Conservation (phyloP, 2,888 invertebrate genomes). For the Leptogaster cylindrica region DNA sequence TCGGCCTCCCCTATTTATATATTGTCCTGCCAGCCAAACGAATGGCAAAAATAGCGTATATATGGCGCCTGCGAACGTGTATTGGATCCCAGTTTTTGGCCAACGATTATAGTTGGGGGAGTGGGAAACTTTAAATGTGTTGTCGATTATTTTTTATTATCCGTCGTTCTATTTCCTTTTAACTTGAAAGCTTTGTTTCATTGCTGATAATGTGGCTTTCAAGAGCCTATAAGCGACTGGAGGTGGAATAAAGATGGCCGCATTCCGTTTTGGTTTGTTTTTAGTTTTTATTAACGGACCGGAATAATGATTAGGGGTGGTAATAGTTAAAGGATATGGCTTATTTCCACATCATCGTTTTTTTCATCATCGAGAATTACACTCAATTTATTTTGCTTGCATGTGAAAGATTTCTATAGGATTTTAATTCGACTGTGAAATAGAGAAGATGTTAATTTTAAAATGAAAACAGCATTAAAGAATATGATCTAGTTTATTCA, state of each 20-base stretch:
- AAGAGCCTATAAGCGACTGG: constrained; percentile 12
- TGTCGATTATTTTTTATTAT: constrained; percentile 46
- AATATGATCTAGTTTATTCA: too few relatives aligned
- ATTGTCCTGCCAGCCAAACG: constrained; percentile 10
- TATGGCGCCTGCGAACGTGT: constrained; percentile 36
- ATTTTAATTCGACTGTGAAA: too few relatives aligned
- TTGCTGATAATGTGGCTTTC: constrained; percentile 40
- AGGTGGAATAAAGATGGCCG: constrained; percentile 31
- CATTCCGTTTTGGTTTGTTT: constrained; percentile 18
- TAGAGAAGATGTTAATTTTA: too few relatives aligned
- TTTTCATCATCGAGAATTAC: constrained; percentile 34
- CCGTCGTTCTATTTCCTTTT: constrained; percentile 44
- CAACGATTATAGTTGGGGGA: constrained; percentile 28
- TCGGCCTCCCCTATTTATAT: background rate
- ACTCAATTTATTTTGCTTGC: constrained; percentile 29
- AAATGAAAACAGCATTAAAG: too few relatives aligned
- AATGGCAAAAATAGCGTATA: constrained; percentile 34
- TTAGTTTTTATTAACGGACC: constrained; percentile 40
- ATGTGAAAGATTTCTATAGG: too few relatives aligned
- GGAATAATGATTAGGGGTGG: constrained; percentile 39
- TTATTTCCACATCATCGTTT: constrained; percentile 26
- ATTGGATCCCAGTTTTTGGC: constrained; percentile 1
- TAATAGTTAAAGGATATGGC: constrained; percentile 37
- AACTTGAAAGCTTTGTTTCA: constrained; percentile 43
- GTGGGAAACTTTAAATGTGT: constrained; percentile 39